Base-by-base conservation (phyloP, 1,140 invertebrate genomes). In the Rhagoletis pomonella region DNA sequence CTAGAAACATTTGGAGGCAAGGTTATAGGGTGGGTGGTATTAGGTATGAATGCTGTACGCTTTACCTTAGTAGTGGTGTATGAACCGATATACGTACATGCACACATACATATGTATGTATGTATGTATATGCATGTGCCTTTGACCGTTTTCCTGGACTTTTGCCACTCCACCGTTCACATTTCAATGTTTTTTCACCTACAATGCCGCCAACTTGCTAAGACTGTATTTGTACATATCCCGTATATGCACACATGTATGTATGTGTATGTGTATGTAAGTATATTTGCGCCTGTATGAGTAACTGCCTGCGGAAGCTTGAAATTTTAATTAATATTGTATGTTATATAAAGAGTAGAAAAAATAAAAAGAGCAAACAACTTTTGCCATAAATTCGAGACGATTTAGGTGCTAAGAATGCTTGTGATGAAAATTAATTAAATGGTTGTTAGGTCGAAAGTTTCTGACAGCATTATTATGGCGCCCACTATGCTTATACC, bases 291-390 rank as follows among this genome's bases (percentile, higher is more conserved):
- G 29, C 29, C 1, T 29, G 29, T 29, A 29, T 29, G 29, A 29
- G 29, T 29, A 67, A 39, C 4, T 67, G 65, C 42, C 10, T 67
- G 39, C 67, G 39, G 67, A 73, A 73, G 67, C 67, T 73, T 73
- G 39, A 73, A 73, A 73, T 73, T 73, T 73, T 73, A 73, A 73
- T 73, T 73, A 73, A 73, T 73, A 73, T 73, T 73, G 67, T 73
- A 44, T n/a, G 42, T n/a, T 44, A 73, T 73, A 14, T n/a, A n/a
- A n/a, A 73, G 67, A 17, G 67, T 29, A 29, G 29, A 29, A 29
- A 29, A 47, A 73, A 73, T 44, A 44, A 47, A 73, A 73, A 73
- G 67, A 73, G 67, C 19, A 44, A 39, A 39, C 67, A 73, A 73
- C 67, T 73, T 73, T 73, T 14, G 44, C 42, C 12, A 39, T 73